phyloP scores from a whole-genome alignment of 1,140 invertebrate genomes.

The Bombus soroeensis region DNA sequence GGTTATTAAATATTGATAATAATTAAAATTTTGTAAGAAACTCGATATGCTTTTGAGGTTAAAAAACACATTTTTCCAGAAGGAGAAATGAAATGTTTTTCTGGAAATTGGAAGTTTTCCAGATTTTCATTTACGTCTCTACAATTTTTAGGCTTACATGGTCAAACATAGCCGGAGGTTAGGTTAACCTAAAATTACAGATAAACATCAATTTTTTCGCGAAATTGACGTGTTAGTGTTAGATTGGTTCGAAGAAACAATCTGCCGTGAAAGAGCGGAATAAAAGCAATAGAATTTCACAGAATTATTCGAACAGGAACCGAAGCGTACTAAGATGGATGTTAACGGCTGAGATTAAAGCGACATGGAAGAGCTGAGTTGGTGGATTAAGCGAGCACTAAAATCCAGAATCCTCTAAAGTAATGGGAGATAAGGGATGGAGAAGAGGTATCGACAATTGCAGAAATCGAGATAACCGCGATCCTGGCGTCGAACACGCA shows the following conservation, averaged over 20 bases:
- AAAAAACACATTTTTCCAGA: too few species aligned
- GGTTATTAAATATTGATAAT: background rate
- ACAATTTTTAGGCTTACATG: too few species aligned
- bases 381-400: slow-evolving; percentile 1
- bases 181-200: background rate
- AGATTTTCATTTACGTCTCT: too few species aligned
- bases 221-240: background rate
- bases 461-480: slow-evolving; percentile 60
- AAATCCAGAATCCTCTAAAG: background rate
- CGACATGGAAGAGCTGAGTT: background rate
- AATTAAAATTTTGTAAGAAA: background rate
- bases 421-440: background rate
- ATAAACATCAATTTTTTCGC: background rate
- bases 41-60: too few species aligned
- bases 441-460: slow-evolving; percentile 44
- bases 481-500: slow-evolving; percentile 24
- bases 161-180: background rate
- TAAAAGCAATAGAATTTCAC: background rate
- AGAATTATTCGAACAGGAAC: background rate
- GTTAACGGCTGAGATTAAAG: background rate
- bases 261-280: background rate
- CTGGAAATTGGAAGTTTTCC: too few species aligned
- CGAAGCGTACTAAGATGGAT: too few species aligned
- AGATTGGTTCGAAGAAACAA: background rate
- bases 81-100: too few species aligned